Percentiles rank a stretch among this genome's conserved stretches.
Conservation (phyloP, 2,797 vertebrate genomes). For the Dendrocincla fuliginosa region DNA sequence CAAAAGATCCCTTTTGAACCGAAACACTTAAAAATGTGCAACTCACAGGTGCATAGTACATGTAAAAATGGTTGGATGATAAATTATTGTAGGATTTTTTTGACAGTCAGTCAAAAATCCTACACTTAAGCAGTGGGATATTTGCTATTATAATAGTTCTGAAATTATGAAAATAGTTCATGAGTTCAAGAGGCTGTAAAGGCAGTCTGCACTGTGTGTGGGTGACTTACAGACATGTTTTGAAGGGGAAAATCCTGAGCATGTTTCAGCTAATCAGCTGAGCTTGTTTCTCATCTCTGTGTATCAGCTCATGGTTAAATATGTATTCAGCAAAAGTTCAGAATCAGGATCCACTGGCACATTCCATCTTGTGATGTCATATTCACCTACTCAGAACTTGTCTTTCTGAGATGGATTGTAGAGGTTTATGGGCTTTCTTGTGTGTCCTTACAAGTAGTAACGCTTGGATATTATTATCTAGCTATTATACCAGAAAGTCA, state of each 20-base stretch:
- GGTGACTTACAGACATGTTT: background rate
- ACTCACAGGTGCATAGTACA: background rate
- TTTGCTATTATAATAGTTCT: background rate
- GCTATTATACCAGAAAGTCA: background rate
- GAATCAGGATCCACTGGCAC: background rate
- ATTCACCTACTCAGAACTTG: background rate
- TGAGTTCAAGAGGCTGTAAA: background rate
- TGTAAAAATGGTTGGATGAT: constrained; percentile 27
- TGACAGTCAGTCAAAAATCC: constrained; percentile 27
- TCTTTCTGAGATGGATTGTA: accelerated
- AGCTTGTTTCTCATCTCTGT: background rate
- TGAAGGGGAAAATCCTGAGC: background rate
- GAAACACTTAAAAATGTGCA: constrained; percentile 14
- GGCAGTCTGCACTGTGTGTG: background rate
- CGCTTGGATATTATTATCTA: background rate
- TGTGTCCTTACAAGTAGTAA: background rate
- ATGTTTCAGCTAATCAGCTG: background rate
- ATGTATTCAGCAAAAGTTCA: background rate
- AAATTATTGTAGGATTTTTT: constrained; percentile 28
- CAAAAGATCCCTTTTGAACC: constrained; percentile 45
- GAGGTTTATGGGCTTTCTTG: background rate
- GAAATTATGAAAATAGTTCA: background rate
- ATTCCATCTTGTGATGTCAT: background rate
- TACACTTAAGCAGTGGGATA: background rate
- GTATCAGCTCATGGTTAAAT: background rate